Conservation (phyloP, 2,113 vertebrate genomes). For the Megaceryle torquata region DNA sequence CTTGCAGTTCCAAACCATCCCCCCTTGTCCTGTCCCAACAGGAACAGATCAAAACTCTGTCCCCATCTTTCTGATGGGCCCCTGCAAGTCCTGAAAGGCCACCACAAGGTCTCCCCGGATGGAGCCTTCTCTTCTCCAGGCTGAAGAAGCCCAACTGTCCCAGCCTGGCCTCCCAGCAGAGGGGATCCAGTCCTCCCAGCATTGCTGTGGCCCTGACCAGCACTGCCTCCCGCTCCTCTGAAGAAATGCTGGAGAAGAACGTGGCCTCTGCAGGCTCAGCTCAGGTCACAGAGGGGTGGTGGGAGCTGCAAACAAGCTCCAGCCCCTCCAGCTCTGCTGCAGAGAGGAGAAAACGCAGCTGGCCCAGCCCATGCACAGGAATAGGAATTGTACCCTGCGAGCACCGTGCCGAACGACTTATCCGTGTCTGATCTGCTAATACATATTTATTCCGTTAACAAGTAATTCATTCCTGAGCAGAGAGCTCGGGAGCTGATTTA, state of each 20-base stretch:
- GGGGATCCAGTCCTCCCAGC: too few relatives aligned
- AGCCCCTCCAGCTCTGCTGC: background rate
- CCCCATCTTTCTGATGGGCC: too few relatives aligned
- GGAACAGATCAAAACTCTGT: too few relatives aligned
- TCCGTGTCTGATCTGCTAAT: background rate
- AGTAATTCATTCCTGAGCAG: background rate
- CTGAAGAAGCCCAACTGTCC: too few relatives aligned
- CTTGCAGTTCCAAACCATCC: too few relatives aligned
- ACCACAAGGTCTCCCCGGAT: too few relatives aligned
- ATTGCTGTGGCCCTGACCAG: too few relatives aligned
- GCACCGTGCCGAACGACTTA: background rate
- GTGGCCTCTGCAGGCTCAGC: background rate
- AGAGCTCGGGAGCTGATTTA: background rate
- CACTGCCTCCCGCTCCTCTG: background rate
- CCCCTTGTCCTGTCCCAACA: too few relatives aligned
- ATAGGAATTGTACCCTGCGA: background rate
- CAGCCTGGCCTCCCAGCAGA: too few relatives aligned
- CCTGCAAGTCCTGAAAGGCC: too few relatives aligned
- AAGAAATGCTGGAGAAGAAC: accelerated
- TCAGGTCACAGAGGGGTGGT: accelerated
- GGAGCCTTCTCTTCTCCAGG: too few relatives aligned
- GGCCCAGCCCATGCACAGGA: background rate
- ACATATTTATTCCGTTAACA: slow-evolving; percentile 32
- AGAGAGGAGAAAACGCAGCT: background rate
- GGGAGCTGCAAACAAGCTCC: background rate